Base-by-base conservation (phyloP, 2,888 invertebrate species). In the Marronus borbonicus region DNA sequence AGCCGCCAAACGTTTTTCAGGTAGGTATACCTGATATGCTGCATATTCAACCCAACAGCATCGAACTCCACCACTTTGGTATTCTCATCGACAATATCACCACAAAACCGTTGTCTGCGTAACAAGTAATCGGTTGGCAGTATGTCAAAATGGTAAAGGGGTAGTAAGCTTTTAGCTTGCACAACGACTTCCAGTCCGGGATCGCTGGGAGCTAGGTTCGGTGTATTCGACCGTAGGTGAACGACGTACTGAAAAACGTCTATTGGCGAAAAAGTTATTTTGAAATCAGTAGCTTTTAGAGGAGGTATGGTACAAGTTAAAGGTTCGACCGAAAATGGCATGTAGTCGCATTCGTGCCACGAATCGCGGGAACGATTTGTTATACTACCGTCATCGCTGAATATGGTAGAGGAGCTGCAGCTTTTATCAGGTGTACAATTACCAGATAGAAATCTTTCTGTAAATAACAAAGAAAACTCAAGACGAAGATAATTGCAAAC, bases 71-170 rank as follows among this genome's bases (percentile, higher is more conserved):
- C 87, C 31, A 94, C 91, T 76, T 90, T 89, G 14, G 84, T 81
- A 50, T 84, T 83, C 44, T 81, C 80, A 77, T 84, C 90, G 89
- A 82, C 90, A 87, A n/a, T 84, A 83, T 50, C 89, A 87, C 79
- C 92, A 86, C 78, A 91, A 88, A 3, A 89, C 84, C 87, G 86
- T 80, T 89, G 87, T 36, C 89, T 88, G 17, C 70, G 60, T n/a
- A 89, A 89, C 68, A 93, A 85, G 85, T 93, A 93, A 86, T 93
- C 92, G 70, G 92, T 93, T 78, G 92, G 92, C 80, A 92, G 91
- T 64, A 94, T 88, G 81, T 94, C 93, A 83, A 95, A 92, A 85
- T 94, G 94, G 83, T 92, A 94, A 83, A 92, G 92, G 0, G 94
- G 94, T 80, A 94, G 89, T 72, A 93, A 83, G 80, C 94, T 92